Percentiles rank a stretch among this genome's conserved stretches.
Evolutionary conservation across 2,113 vertebrate species (phyloP).

Genomic region (Gasterosteus nipponicus): DNA sequence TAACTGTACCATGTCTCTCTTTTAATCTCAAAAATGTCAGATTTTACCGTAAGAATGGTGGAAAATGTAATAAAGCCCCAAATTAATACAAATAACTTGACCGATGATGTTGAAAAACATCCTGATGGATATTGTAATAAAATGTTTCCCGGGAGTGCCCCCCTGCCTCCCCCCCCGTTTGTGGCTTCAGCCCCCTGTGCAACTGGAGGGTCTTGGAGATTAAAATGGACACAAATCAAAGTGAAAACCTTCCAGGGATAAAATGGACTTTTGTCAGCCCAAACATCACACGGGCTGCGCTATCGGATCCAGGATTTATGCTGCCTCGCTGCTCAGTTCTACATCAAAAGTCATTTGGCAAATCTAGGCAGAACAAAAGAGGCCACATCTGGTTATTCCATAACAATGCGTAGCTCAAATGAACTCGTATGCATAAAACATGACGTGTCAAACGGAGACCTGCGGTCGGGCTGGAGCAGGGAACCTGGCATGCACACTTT

Average conservation of each 20-base stretch:
- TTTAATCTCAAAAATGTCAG: background rate
- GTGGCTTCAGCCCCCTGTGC: slow-evolving; percentile 1
- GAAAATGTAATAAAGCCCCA: background rate
- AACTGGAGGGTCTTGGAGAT: slow-evolving; percentile 1
- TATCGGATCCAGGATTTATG: background rate
- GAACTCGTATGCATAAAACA: background rate
- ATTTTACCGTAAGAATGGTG: background rate
- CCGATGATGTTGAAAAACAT: background rate
- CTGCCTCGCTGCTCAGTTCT: background rate
- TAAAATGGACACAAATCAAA: slow-evolving; percentile 15
- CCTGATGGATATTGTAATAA: too few species aligned
- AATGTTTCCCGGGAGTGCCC: too few species aligned
- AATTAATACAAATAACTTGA: background rate
- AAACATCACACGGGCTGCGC: background rate
- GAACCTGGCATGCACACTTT: background rate
- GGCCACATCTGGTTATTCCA: background rate
- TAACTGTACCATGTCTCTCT: background rate
- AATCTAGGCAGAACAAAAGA: background rate
- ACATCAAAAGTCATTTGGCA: background rate
- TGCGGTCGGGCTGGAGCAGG: background rate
- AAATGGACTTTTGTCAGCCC: slow-evolving; percentile 39
- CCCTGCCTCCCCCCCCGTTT: background rate
- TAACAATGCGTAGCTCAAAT: background rate
- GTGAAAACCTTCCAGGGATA: slow-evolving; percentile 13
- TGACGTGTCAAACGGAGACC: background rate